phyloP scores from a whole-genome alignment of 1,140 invertebrate species.

The Diorhabda sublineata region DNA sequence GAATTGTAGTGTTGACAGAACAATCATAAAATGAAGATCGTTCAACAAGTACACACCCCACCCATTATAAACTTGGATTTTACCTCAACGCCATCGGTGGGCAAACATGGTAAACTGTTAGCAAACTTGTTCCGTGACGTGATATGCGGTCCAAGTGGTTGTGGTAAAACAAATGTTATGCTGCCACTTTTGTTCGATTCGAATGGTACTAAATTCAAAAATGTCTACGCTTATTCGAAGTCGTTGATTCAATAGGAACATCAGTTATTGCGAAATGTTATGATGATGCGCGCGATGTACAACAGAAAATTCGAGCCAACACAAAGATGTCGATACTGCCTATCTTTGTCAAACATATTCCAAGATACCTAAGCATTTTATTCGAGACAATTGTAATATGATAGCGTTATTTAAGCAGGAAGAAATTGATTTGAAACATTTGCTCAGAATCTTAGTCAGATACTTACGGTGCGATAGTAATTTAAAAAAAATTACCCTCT shows the following conservation, averaged over 20 bases:
- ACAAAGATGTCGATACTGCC: not conserved
- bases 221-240: conserved; percentile 22
- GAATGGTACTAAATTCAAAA: conserved; percentile 22
- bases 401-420: conserved; percentile 47
- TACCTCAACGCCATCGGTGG: not conserved
- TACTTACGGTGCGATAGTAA: not conserved
- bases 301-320: not conserved
- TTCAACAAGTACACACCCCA: not conserved
- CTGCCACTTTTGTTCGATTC: conserved; percentile 11
- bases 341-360: conserved; percentile 41
- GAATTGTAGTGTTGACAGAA: not conserved
- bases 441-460: conserved; percentile 1
- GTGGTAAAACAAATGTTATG: conserved; percentile 1
- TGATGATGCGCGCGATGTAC: not conserved
- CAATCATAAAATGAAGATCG: not conserved
- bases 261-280: conserved; percentile 24
- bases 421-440: conserved; percentile 46
- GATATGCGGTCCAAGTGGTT: not conserved
- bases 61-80: not conserved
- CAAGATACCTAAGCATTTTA: conserved; percentile 35
- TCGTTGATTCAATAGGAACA: conserved; percentile 31
- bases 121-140: conserved; percentile 1
- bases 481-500: not conserved
- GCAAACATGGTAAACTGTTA: not conserved
- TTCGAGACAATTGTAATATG: conserved; percentile 43